Percentiles rank a stretch among this genome's conserved stretches.
These are phyloP conservation scores for Heteronetta atricapilla DNA, from an alignment of 2,113 vertebrate species.

Conservation along the genomic window DNA sequence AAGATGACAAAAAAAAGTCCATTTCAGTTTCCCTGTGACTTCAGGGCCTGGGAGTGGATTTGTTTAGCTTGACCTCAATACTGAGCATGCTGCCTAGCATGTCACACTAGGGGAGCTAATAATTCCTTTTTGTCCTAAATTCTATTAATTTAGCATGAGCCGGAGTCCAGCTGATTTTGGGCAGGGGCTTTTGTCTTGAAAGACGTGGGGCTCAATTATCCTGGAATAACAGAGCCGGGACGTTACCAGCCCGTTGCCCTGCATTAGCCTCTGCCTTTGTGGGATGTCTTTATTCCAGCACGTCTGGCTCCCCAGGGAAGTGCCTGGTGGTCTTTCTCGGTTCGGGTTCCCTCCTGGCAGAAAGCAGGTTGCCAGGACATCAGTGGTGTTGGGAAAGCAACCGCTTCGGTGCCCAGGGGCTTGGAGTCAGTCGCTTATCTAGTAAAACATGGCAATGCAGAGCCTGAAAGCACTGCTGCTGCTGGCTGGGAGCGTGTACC, in stretches of 20 bases:
- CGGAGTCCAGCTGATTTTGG: neutral
- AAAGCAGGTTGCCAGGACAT: fast-evolving
- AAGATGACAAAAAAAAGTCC: neutral
- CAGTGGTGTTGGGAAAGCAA: neutral
- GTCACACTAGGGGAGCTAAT: neutral
- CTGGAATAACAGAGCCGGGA: neutral
- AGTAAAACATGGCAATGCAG: too few relatives aligned
- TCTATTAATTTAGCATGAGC: neutral
- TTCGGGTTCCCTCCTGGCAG: neutral
- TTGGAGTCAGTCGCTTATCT: neutral
- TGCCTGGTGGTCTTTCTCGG: neutral
- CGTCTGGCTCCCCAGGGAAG: neutral
- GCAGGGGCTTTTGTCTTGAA: neutral
- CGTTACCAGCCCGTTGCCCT: neutral
- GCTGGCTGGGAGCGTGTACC: fast-evolving
- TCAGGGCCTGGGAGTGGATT: neutral
- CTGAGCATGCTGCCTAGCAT: neutral
- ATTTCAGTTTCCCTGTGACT: neutral
- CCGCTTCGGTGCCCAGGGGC: fast-evolving
- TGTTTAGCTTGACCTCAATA: neutral
- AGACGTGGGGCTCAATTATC: neutral
- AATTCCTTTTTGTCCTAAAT: neutral
- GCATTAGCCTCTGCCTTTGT: fast-evolving
- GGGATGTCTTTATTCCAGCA: neutral
- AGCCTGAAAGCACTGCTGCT: neutral